Percentiles rank a stretch among this genome's conserved stretches.
Evolutionary conservation across 2,888 invertebrate genomes (phyloP).

Genomic region (Heterodera filipjevi): DNA sequence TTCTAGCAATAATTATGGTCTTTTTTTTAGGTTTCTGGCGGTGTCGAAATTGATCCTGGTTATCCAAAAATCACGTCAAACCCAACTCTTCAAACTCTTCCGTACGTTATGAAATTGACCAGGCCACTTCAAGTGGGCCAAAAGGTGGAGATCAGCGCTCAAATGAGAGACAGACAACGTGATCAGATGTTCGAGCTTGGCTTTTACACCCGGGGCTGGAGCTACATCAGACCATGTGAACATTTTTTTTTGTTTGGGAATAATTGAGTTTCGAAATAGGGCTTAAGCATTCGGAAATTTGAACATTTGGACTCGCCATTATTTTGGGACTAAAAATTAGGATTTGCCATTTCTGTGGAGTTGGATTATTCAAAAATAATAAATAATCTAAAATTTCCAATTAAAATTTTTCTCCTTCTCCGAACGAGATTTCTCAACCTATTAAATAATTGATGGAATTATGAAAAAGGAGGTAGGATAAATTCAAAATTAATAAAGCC

Average conservation of each 20-base stretch:
- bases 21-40: background rate
- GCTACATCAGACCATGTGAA: conserved; percentile 3
- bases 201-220: background rate
- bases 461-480: too few relatives aligned
- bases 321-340: too few relatives aligned
- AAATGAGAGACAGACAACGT: background rate
- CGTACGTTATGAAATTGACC: background rate
- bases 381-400: too few relatives aligned
- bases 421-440: background rate
- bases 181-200: background rate
- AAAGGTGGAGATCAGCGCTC: background rate
- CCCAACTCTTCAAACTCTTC: background rate
- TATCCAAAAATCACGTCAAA: background rate
- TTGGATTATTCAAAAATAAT: too few relatives aligned
- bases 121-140: background rate
- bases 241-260: background rate
- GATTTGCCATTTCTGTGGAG: too few relatives aligned
- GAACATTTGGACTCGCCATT: too few relatives aligned
- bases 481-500: background rate
- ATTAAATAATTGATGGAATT: too few relatives aligned
- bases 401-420: too few relatives aligned
- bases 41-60: background rate
- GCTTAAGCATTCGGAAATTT: too few relatives aligned
- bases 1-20: too few relatives aligned
- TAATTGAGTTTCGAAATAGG: background rate